phyloP scores from a whole-genome alignment of 1,140 invertebrate genomes.

The Drosophila tsacasi region DNA sequence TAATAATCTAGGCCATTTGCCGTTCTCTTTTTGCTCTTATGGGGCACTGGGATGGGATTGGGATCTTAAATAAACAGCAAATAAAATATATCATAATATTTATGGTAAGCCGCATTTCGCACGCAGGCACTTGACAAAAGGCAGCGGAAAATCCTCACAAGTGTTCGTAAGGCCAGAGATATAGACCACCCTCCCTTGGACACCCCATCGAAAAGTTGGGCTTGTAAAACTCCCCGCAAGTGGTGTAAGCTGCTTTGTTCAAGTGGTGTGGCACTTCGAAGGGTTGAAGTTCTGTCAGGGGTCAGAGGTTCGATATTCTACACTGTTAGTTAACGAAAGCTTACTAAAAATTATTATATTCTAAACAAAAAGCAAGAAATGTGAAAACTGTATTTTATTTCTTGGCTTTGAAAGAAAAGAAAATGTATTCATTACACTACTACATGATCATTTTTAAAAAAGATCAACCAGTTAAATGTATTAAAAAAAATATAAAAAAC shows the following conservation, averaged over 20 bases:
- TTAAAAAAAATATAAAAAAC: too few relatives aligned
- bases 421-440: too few relatives aligned
- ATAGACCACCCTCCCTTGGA: conserved; percentile 17
- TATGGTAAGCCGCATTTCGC: conserved; percentile 68
- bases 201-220: conserved; percentile 5
- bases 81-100: conserved; percentile 77
- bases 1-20: conserved; percentile 40
- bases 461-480: too few relatives aligned
- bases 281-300: conserved; percentile 44
- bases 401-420: too few relatives aligned
- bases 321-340: neutral
- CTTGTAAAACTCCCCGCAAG: conserved; percentile 57
- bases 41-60: neutral
- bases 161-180: conserved; percentile 44
- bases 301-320: neutral
- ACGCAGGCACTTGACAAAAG: conserved; percentile 64
- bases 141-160: conserved; percentile 72
- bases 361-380: too few relatives aligned
- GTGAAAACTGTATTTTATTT: too few relatives aligned
- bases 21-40: neutral
- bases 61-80: conserved; percentile 50
- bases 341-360: too few relatives aligned
- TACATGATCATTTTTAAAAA: too few relatives aligned
- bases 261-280: conserved; percentile 58
- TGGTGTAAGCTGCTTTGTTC: conserved; percentile 81